Evolutionary conservation across 2,797 vertebrate species (phyloP).

Genomic region (Anabas testudineus): DNA sequence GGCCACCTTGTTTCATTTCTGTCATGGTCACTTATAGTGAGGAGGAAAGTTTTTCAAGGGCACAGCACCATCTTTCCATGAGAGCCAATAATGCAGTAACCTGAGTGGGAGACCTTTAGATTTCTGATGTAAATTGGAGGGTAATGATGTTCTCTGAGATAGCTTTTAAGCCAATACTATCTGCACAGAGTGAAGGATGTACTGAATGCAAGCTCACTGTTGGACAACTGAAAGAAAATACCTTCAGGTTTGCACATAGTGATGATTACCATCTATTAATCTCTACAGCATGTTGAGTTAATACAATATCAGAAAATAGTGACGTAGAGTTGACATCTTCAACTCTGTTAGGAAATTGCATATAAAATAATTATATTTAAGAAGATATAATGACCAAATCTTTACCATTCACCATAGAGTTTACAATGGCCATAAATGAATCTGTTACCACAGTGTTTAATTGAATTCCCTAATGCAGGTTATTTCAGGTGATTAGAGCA

Average conservation of each 20-base stretch:
- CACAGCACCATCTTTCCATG: constrained; percentile 28
- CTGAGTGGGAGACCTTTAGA: constrained; percentile 28
- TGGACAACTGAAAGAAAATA: constrained; percentile 7
- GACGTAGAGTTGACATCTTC: background rate
- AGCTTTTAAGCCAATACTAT: constrained; percentile 57
- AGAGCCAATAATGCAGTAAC: constrained; percentile 46
- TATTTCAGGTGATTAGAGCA: background rate
- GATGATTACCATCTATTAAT: background rate
- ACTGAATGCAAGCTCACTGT: background rate
- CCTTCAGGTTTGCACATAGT: background rate
- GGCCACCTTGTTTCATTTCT: constrained; percentile 24
- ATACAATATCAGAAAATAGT: background rate
- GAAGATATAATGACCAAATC: no score
- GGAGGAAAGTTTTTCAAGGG: constrained; percentile 49
- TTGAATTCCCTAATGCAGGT: background rate
- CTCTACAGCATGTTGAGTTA: background rate
- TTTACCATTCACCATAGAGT: background rate
- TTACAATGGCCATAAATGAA: background rate
- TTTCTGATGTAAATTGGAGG: constrained; percentile 50
- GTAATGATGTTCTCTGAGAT: constrained; percentile 47
- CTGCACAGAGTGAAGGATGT: constrained; percentile 15
- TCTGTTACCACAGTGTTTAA: background rate
- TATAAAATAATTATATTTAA: no score
- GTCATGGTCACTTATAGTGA: constrained; percentile 31
- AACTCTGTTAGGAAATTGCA: no score